Evolutionary conservation across 2,113 vertebrate species (phyloP).

Genomic region (Alosa alosa): DNA sequence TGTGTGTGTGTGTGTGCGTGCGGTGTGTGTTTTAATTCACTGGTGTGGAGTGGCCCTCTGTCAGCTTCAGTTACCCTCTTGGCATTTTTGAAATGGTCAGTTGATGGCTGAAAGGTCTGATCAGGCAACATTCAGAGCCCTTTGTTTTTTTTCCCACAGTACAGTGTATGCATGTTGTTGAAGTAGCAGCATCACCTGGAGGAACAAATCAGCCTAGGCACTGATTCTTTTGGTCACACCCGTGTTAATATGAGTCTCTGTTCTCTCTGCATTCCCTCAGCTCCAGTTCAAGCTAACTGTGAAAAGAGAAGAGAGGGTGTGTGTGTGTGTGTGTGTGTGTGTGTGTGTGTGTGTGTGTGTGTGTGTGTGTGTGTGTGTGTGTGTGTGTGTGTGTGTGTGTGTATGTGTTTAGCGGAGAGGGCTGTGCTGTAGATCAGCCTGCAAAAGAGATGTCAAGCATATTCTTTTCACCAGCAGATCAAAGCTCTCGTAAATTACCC

Average conservation of each 20-base stretch:
- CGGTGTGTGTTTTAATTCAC: constrained; percentile 24
- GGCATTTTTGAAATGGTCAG: too few species aligned
- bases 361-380: too few species aligned
- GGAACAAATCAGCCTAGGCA: neutral
- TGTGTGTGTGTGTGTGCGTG: neutral
- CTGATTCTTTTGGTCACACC: neutral
- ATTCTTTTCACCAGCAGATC: neutral
- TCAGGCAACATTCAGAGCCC: neutral
- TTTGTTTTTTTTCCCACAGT: neutral
- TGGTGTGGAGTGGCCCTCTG: neutral
- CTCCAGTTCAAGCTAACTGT: neutral
- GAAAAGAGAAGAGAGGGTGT: constrained; percentile 8
- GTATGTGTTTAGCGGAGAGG: neutral
- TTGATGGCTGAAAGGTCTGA: neutral
- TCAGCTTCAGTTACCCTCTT: too few species aligned
- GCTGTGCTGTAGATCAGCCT: neutral
- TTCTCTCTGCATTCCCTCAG: neutral
- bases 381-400: too few species aligned
- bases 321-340: too few species aligned
- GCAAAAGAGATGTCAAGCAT: neutral
- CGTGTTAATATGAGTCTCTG: neutral
- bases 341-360: too few species aligned
- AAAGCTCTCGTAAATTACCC: constrained; percentile 44
- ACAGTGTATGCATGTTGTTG: neutral
- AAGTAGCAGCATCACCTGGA: neutral